Evolutionary conservation across 2,797 vertebrate species (phyloP).

Genomic region (Tangara arthus): DNA sequence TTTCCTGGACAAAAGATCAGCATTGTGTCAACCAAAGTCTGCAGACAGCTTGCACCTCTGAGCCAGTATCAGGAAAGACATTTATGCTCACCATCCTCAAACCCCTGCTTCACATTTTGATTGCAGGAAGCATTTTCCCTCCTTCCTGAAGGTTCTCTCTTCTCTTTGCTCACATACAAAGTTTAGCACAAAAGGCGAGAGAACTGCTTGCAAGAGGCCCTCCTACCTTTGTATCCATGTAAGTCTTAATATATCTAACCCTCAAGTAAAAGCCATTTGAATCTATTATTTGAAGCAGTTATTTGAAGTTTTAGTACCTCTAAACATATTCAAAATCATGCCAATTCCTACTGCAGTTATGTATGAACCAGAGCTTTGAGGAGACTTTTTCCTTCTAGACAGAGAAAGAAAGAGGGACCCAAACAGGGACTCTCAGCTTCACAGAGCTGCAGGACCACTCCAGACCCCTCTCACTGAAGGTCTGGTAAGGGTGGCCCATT

Average conservation of each 20-base stretch:
- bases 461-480: neutral
- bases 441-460: neutral
- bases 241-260: neutral
- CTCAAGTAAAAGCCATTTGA: neutral
- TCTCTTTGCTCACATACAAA: neutral
- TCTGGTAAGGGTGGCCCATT: neutral
- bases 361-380: neutral
- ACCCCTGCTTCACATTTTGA: neutral
- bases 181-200: fast-evolving
- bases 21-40: neutral
- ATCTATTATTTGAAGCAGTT: neutral
- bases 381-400: neutral
- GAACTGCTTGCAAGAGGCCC: neutral
- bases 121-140: neutral
- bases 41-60: neutral
- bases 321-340: neutral
- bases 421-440: neutral
- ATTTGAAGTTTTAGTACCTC: neutral
- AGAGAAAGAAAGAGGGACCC: neutral
- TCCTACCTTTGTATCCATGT: neutral
- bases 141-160: neutral
- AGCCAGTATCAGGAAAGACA: neutral
- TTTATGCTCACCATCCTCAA: neutral
- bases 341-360: neutral
- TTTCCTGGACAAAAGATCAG: neutral